Base-by-base conservation (phyloP, 2,113 vertebrate genomes). In the Amphilophus citrinellus region DNA sequence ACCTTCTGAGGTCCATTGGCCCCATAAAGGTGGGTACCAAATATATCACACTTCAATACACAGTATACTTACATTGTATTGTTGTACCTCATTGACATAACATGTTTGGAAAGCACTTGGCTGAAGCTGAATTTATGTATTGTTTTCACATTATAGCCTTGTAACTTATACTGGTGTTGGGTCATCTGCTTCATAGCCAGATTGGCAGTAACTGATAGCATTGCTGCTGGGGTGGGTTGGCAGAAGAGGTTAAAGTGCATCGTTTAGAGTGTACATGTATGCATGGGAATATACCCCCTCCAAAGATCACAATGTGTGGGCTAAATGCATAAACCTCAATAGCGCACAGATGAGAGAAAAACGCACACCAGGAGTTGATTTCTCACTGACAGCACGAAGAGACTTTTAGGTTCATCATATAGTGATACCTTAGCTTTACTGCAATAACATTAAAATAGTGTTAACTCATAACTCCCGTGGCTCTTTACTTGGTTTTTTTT, bases 1-100 rank as follows among this genome's bases (percentile, higher is more conserved):
- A 97, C 95, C 96, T 99, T 84, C 97, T 99, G 88, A 96, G 96
- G 94, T 99, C 98, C 22, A 98, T 99, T 76, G 98, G 98, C 57
- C 98, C 98, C 91, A 98, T 99, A 79, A 97, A 99, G 97, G 98
- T 99, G 94, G 77, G 94, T 9, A 8, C 17, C 58, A 76, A 3
- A 50, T 22, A 11, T 8, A 22, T 32, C 24, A 24, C 13, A 27
- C 30, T 22, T 10, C 22, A 27, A 24, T 13, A n/a, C 44, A 57
- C 9, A 18, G 6, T 30, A 10, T 10, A 44, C n/a, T 63, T 56
- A 32, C 14, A 73, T 73, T 32, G 0, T 73, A 5, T 32, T 71
- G 50, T 50, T 44, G 18, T 30, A 71, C 15, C 44, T 71, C 0
- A 1, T 11, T 71, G 42, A 71, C 24, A 30, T 20, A 44, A 17